Evolutionary conservation across 2,113 vertebrate species (phyloP), one percentile per base, ranked within the genome.

Genomic region (Aphyosemion australe): DNA sequence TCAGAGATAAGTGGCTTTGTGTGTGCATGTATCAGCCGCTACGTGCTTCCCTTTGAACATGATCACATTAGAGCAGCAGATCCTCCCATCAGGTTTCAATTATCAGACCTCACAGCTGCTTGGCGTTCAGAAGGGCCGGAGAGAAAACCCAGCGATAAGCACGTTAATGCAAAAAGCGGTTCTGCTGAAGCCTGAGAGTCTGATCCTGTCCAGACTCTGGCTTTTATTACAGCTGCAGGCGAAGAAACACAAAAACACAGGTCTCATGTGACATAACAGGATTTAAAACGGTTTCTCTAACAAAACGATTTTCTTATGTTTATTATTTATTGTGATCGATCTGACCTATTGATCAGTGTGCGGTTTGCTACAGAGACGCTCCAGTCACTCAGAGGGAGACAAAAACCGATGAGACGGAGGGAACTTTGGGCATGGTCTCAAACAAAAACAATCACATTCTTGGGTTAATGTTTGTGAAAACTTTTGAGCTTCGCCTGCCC

Each of bases 11-110:
- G 71, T 74, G 66, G 20, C 9, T 39, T 9, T 61, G 55, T 12
- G 5, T 42, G 31, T 57, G 49, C 60, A 6, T 14, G 12, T 61
- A 65, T 54, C 39, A 49, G 8, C 8, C 32, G 48, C 47, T 48
- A 87, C 78, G 84, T 85, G 85, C 77, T 43, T 41, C 53, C 63
- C n/a, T 31, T 62, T 72, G 73, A 39, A 57, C 63, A 26, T 84
- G 86, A 89, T 92, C 63, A 68, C 64, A 89, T 91, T 80, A 89
- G 68, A 43, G 65, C 65, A 11, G 53, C 82, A 85, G 85, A 78
- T 72, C 74, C 32, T 78, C 65, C 72, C 72, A 84, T 79, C 69
- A 74, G 78, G 58, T 67, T 70, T 80, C 79, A 87, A 92, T 91
- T 85, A 89, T 79, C 77, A 56, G 81, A 50, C 76, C 76, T 76